These are phyloP conservation scores for Serilophus lunatus DNA, from an alignment of 2,113 vertebrate genomes.

Conservation along the genomic window DNA sequence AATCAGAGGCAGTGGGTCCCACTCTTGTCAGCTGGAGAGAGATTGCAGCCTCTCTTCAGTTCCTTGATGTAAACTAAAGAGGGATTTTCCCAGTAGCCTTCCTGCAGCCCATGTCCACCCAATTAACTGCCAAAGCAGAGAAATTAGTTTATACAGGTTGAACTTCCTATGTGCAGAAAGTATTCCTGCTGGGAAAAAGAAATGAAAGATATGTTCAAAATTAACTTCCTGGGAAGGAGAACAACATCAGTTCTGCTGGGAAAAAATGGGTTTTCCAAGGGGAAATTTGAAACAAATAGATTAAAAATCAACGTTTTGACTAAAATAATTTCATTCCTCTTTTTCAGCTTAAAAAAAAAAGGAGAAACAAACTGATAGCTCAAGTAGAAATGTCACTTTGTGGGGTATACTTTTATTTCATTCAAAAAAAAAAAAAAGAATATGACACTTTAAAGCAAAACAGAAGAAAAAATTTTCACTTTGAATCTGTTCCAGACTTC, in stretches of 20 bases:
- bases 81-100: background rate
- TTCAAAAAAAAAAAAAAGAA: background rate
- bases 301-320: background rate
- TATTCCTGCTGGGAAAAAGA: background rate
- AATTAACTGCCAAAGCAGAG: background rate
- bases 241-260: background rate
- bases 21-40: background rate
- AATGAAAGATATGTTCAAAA: background rate
- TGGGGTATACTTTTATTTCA: background rate
- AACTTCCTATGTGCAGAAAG: background rate
- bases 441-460: slow-evolving; percentile 40
- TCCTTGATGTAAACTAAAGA: background rate
- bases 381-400: background rate
- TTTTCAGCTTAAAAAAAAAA: background rate
- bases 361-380: slow-evolving; percentile 15
- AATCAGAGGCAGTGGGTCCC: background rate
- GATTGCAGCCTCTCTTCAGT: background rate
- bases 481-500: slow-evolving; percentile 34
- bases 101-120: background rate
- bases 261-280: background rate
- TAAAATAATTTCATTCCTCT: slow-evolving; percentile 12
- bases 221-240: background rate
- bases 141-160: background rate
- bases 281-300: background rate
- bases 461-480: slow-evolving; percentile 5